Evolutionary conservation across 2,888 invertebrate species (phyloP).

Genomic region (Tholera decimalis): DNA sequence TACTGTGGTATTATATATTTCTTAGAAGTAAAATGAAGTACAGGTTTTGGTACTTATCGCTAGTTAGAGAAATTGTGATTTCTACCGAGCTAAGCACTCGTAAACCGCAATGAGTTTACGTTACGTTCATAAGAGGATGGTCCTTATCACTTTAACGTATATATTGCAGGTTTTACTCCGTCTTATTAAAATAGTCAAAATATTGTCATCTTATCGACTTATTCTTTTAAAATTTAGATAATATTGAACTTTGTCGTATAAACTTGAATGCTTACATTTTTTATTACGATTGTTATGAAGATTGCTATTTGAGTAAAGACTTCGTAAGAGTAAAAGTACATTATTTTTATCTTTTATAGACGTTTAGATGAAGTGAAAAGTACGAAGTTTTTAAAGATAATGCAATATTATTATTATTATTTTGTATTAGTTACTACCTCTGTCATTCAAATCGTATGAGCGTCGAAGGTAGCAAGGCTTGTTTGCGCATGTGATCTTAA

Average conservation of each 20-base stretch:
- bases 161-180: slow-evolving; percentile 77
- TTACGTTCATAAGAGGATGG: slow-evolving; percentile 62
- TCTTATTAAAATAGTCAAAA: slow-evolving; percentile 69
- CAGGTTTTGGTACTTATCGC: slow-evolving; percentile 79
- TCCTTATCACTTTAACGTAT: slow-evolving; percentile 64
- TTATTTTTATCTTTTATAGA: slow-evolving; percentile 49
- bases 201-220: slow-evolving; percentile 53
- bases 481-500: slow-evolving; percentile 6
- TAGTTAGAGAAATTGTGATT: slow-evolving; percentile 78
- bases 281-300: slow-evolving; percentile 28
- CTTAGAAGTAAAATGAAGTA: slow-evolving; percentile 72
- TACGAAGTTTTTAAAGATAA: slow-evolving; percentile 8
- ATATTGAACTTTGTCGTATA: slow-evolving; percentile 44
- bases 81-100: slow-evolving; percentile 72
- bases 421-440: slow-evolving; percentile 14
- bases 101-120: slow-evolving; percentile 69
- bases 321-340: slow-evolving; percentile 49
- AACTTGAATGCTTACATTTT: slow-evolving; percentile 52
- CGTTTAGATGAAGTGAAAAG: slow-evolving; percentile 27
- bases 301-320: slow-evolving; percentile 41
- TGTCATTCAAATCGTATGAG: not conserved
- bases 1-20: slow-evolving; percentile 73
- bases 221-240: slow-evolving; percentile 54
- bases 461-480: not conserved
- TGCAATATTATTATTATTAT: slow-evolving; percentile 10